Evolutionary conservation across 2,797 vertebrate genomes (phyloP).

Genomic region (Bovichtus variegatus): DNA sequence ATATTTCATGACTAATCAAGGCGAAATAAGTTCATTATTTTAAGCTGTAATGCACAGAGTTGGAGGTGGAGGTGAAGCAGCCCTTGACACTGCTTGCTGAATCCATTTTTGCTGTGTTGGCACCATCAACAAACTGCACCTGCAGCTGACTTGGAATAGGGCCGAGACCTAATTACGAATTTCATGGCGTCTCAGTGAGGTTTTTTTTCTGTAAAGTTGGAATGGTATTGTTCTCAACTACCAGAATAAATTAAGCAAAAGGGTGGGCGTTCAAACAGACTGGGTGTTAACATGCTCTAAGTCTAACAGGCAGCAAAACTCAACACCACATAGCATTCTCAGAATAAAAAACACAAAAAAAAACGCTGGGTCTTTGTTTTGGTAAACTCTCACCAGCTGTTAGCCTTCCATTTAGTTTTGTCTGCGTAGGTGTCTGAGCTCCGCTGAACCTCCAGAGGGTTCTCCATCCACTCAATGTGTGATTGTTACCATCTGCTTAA

Average conservation of each 20-base stretch:
- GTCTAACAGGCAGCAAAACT: conserved; percentile 1
- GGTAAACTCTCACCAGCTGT: conserved; percentile 38
- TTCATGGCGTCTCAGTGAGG: neutral
- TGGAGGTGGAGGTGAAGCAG: neutral
- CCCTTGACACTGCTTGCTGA: neutral
- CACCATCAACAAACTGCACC: neutral
- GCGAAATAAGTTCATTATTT: neutral
- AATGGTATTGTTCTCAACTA: conserved; percentile 1
- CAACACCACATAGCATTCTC: neutral
- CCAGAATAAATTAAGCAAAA: conserved; percentile 38
- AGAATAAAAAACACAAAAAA: neutral
- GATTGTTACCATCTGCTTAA: conserved; percentile 40
- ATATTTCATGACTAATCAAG: neutral
- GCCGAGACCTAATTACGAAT: neutral
- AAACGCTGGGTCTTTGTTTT: conserved; percentile 7
- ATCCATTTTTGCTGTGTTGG: neutral
- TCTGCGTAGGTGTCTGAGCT: conserved; percentile 45
- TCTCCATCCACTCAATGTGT: conserved; percentile 8
- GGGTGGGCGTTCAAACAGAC: neutral
- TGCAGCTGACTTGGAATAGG: neutral
- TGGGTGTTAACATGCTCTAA: conserved; percentile 12
- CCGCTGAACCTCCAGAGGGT: conserved; percentile 25
- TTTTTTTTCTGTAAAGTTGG: neutral
- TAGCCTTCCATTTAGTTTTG: conserved; percentile 13
- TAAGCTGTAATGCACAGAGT: neutral